These are phyloP conservation scores for Portevinia maculata DNA, from an alignment of 2,888 invertebrate genomes.

Conservation along the genomic window DNA sequence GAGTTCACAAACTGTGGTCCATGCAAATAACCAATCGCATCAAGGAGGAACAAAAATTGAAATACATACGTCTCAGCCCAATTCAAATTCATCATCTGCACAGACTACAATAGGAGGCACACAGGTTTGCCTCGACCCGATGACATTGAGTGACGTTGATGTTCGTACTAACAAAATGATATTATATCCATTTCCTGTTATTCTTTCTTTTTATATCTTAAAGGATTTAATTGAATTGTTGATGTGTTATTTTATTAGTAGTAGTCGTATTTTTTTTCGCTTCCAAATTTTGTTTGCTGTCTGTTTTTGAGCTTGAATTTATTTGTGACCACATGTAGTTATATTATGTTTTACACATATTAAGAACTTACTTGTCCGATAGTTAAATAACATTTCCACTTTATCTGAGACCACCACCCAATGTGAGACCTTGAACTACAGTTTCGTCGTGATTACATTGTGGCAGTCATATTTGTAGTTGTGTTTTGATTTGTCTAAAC, in stretches of 20 bases:
- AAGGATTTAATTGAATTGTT: constrained; percentile 25
- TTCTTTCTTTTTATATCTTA: constrained; percentile 53
- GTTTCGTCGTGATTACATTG: too few relatives aligned
- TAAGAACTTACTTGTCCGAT: too few relatives aligned
- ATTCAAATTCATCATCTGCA: constrained; percentile 76
- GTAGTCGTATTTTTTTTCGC: constrained; percentile 53
- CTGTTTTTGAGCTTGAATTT: too few relatives aligned
- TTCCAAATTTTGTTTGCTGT: constrained; percentile 61
- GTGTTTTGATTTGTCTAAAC: too few relatives aligned
- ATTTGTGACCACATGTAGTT: constrained; percentile 5
- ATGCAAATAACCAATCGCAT: constrained; percentile 80
- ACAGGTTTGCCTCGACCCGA: constrained; percentile 92
- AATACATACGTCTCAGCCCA: constrained; percentile 80
- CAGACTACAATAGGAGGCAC: constrained; percentile 83
- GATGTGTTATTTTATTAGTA: constrained; percentile 21
- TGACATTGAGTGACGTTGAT: constrained; percentile 89
- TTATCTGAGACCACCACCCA: too few relatives aligned
- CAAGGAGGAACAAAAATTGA: constrained; percentile 82
- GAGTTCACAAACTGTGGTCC: constrained; percentile 79
- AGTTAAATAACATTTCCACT: too few relatives aligned
- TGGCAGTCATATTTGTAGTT: too few relatives aligned
- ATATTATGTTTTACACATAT: constrained; percentile 21
- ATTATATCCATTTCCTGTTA: constrained; percentile 66
- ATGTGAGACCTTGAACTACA: too few relatives aligned
- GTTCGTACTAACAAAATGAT: constrained; percentile 84